Evolutionary conservation across 2,797 vertebrate species (phyloP).

Genomic region (Antrozous pallidus): DNA sequence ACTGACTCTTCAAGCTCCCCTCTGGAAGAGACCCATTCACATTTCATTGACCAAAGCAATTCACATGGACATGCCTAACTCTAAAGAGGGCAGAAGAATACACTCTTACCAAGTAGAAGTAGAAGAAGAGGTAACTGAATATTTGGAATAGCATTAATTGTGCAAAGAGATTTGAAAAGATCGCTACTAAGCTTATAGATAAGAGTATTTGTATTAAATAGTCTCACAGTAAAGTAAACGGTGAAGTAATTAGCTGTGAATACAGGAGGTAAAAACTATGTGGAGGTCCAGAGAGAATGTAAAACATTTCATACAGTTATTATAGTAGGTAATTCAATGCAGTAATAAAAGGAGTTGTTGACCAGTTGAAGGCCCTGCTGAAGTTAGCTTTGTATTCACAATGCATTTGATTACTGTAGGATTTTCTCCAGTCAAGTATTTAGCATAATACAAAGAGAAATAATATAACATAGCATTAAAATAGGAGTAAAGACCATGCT

Average conservation of each 20-base stretch:
- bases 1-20: not conserved
- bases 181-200: constrained; percentile 17
- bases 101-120: not conserved
- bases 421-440: constrained; percentile 22
- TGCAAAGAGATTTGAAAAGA: not conserved
- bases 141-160: not conserved
- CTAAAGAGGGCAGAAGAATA: not conserved
- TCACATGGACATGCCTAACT: not conserved
- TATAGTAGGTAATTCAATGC: not conserved
- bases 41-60: not conserved
- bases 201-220: constrained; percentile 15
- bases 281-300: not conserved
- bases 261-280: not conserved
- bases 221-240: not conserved
- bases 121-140: not conserved
- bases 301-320: not conserved
- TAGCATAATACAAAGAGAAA: not conserved
- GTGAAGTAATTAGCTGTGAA: not conserved
- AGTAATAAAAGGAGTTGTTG: not conserved
- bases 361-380: not conserved
- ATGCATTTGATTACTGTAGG: not conserved
- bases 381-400: constrained; percentile 15
- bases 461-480: not conserved
- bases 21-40: not conserved
- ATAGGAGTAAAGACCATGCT: not conserved